phyloP scores from a whole-genome alignment of 2,113 vertebrate species.

The Bungarus multicinctus region DNA sequence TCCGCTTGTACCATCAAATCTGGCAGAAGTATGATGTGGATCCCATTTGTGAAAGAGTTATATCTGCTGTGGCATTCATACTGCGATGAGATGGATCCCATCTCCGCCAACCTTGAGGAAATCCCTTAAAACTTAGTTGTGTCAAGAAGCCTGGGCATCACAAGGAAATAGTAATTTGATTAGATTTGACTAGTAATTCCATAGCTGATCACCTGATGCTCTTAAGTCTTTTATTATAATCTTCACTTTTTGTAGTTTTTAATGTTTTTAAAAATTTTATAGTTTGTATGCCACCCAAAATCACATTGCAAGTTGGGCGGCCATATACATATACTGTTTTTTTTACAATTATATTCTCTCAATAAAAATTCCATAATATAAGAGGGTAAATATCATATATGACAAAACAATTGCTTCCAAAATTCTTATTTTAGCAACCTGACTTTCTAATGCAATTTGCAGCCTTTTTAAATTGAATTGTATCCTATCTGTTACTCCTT shows the following conservation, averaged over 20 bases:
- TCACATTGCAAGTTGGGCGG: neutral
- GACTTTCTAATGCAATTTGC: neutral
- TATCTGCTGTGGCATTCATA: too few relatives aligned
- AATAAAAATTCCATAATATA: neutral
- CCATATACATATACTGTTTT: neutral
- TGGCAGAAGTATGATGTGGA: too few relatives aligned
- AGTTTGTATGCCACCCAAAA: neutral
- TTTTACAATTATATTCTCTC: neutral
- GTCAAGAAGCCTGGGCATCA: neutral
- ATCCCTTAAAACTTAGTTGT: neutral
- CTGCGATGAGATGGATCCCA: too few relatives aligned
- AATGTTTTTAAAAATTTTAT: neutral
- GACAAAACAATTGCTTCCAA: neutral
- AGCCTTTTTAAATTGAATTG: neutral
- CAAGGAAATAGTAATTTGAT: neutral
- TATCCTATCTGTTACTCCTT: neutral
- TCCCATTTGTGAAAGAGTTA: too few relatives aligned
- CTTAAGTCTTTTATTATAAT: neutral
- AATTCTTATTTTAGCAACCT: neutral
- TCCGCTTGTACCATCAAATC: too few relatives aligned
- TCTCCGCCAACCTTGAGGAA: neutral
- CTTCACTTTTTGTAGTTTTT: neutral
- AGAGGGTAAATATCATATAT: neutral
- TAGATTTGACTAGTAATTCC: neutral
- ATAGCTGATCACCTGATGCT: neutral